phyloP scores from a whole-genome alignment of 1,140 invertebrate species.

The Leptinotarsa undecemlineata region DNA sequence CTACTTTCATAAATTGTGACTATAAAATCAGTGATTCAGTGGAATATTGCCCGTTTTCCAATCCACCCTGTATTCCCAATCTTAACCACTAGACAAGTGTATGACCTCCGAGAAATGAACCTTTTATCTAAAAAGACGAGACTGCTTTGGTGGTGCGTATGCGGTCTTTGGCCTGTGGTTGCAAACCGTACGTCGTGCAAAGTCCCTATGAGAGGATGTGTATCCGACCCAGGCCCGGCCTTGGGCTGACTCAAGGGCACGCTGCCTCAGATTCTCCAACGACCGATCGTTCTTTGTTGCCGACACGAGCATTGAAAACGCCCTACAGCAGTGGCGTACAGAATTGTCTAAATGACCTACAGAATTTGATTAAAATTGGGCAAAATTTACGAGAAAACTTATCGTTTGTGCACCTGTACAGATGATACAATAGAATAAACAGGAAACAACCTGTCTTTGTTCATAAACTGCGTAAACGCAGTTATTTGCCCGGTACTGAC shows the following conservation, averaged over 20 bases:
- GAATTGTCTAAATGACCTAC: background rate
- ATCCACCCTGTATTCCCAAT: background rate
- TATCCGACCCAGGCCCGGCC: conserved; percentile 9
- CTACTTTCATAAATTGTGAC: too few species aligned
- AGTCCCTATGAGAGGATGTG: conserved; percentile 4
- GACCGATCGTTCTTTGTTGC: conserved; percentile 14
- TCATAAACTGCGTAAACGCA: too few species aligned
- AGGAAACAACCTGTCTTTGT: too few species aligned
- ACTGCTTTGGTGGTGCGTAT: conserved; percentile 1
- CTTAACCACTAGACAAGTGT: background rate
- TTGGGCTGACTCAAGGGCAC: conserved; percentile 22
- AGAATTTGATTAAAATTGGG: too few species aligned
- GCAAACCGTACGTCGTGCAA: background rate
- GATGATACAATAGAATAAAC: too few species aligned
- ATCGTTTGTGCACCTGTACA: too few species aligned
- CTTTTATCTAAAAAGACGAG: conserved; percentile 8
- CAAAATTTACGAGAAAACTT: too few species aligned
- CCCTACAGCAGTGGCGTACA: background rate
- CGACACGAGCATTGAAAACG: conserved; percentile 10
- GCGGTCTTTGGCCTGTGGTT: conserved; percentile 7
- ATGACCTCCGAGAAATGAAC: conserved; percentile 1
- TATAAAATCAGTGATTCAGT: too few species aligned
- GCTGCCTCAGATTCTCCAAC: conserved; percentile 2
- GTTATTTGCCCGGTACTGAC: too few species aligned
- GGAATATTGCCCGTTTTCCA: too few species aligned